Percentiles rank a stretch among this genome's conserved stretches.
Evolutionary conservation across 2,888 invertebrate genomes (phyloP).

Genomic region (Ochropleura leucogaster): DNA sequence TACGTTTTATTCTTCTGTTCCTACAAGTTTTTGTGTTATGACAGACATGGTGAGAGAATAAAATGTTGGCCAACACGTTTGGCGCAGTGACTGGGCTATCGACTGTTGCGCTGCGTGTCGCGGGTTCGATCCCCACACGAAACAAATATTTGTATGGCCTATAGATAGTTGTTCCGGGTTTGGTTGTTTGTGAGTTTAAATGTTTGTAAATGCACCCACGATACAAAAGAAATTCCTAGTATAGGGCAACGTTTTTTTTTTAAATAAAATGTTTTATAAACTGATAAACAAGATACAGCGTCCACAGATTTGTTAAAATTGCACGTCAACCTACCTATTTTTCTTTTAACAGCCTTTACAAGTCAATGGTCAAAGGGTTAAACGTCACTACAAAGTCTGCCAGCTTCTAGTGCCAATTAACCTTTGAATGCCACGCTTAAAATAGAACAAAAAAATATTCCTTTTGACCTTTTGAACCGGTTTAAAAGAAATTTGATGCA

Average conservation of each 20-base stretch:
- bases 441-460: constrained; percentile 15
- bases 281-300: neutral
- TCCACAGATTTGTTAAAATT: neutral
- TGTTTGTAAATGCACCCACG: no score
- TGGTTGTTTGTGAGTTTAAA: no score
- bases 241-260: no score
- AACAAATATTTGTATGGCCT: no score
- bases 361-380: constrained; percentile 28
- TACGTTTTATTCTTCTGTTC: neutral
- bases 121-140: no score
- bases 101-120: no score
- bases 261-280: neutral
- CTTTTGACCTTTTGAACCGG: constrained; percentile 5
- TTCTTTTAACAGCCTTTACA: constrained; percentile 8
- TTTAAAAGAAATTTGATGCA: neutral
- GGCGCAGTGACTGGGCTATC: no score
- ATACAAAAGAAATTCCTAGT: no score
- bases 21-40: neutral
- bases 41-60: neutral
- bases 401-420: constrained; percentile 38
- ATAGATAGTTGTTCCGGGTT: no score
- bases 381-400: neutral
- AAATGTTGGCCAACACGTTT: no score
- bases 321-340: neutral
- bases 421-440: constrained; percentile 43